Evolutionary conservation across 2,113 vertebrate species (phyloP).

Genomic region (Anser cygnoides): DNA sequence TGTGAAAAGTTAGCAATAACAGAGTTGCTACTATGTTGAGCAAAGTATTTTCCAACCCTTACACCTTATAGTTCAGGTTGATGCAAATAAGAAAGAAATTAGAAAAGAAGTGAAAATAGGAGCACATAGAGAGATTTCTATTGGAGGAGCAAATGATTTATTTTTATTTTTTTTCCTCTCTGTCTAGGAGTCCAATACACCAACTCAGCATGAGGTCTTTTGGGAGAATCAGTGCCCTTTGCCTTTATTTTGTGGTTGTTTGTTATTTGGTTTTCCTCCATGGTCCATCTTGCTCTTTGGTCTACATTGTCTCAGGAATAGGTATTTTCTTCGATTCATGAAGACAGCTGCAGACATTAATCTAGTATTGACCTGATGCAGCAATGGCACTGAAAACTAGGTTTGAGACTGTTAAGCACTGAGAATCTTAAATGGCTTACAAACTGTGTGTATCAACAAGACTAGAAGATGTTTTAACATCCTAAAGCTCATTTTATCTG

Average conservation of each 20-base stretch:
- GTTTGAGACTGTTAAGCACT: accelerated
- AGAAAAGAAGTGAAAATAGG: neutral
- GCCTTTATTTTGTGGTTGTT: neutral
- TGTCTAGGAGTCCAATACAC: neutral
- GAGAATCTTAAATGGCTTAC: neutral
- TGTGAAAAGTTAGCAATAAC: neutral
- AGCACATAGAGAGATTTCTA: neutral
- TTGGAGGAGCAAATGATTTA: neutral
- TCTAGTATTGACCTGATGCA: neutral
- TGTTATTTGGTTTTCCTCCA: neutral
- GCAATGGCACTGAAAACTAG: neutral
- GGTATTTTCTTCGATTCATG: neutral
- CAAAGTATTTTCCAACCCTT: neutral
- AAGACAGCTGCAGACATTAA: neutral
- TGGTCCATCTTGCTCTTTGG: neutral
- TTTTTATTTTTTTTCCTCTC: neutral
- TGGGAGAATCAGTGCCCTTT: neutral
- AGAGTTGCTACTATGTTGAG: neutral
- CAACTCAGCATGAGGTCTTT: neutral
- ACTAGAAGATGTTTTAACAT: neutral
- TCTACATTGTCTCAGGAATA: neutral
- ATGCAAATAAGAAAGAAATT: neutral
- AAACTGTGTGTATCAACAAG: neutral
- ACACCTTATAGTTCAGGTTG: neutral
- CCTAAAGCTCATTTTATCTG: neutral